Conservation (phyloP, 2,797 vertebrate species). For the Fratercula arctica region DNA sequence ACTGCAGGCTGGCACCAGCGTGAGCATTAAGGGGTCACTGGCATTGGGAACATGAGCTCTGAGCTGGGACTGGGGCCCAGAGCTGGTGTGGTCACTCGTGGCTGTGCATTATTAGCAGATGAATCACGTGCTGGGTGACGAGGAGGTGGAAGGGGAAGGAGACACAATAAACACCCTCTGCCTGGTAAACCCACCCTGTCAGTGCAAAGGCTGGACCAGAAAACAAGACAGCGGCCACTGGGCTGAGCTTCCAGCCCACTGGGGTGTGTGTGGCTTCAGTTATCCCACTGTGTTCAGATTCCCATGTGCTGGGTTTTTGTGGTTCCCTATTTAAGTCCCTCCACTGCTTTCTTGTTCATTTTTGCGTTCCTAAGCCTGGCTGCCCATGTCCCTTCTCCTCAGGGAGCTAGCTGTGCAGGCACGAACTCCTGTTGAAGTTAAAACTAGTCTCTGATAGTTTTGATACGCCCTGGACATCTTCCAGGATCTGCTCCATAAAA, state of each 20-base stretch:
- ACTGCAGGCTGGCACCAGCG: background rate
- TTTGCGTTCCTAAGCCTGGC: background rate
- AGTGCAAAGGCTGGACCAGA: background rate
- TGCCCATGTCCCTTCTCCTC: background rate
- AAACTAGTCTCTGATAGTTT: background rate
- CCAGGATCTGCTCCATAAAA: background rate
- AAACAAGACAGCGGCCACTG: background rate
- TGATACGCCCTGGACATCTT: background rate
- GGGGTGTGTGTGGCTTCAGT: background rate
- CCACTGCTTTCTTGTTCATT: background rate
- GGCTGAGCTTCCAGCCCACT: background rate
- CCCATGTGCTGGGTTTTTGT: background rate
- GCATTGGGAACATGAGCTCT: background rate
- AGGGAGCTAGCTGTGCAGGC: background rate
- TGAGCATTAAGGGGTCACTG: background rate
- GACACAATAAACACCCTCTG: rapidly evolving
- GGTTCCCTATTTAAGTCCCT: background rate
- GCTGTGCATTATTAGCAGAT: too few relatives aligned
- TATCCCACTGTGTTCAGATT: background rate
- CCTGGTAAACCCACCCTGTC: background rate
- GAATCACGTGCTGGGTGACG: rapidly evolving
- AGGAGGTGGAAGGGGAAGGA: background rate
- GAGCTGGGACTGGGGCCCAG: background rate
- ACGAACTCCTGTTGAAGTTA: background rate
- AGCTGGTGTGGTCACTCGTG: background rate